Conservation (phyloP, 1,140 invertebrate species). For the Uloborus diversus region DNA sequence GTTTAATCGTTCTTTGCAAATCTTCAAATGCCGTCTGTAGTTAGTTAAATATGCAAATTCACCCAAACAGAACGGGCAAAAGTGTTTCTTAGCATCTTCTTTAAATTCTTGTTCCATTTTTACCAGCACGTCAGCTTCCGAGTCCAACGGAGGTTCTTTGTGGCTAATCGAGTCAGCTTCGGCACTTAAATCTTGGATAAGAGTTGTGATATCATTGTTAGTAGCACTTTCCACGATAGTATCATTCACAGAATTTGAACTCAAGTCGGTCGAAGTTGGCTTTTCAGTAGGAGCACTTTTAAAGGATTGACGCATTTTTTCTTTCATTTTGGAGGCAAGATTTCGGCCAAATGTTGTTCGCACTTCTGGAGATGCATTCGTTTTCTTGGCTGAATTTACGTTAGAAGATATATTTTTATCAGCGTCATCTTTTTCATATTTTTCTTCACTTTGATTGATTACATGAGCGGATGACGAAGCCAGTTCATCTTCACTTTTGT, state of each 20-base stretch:
- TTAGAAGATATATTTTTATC: too few species aligned
- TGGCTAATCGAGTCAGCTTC: too few species aligned
- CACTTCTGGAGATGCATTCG: not conserved
- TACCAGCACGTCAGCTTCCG: not conserved
- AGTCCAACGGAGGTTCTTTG: too few species aligned
- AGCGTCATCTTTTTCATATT: too few species aligned
- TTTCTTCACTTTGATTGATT: too few species aligned
- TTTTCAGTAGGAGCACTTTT: not conserved
- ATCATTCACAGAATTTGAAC: too few species aligned
- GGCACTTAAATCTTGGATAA: too few species aligned
- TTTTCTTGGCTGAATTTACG: too few species aligned
- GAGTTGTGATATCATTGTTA: too few species aligned
- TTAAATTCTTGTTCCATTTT: not conserved
- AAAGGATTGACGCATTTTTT: not conserved
- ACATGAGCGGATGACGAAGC: too few species aligned
- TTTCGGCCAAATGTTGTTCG: not conserved
- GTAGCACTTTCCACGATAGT: not conserved
- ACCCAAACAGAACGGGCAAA: constrained; percentile 14
- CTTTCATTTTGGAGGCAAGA: not conserved
- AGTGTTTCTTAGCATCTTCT: not conserved
- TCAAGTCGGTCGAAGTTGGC: too few species aligned
- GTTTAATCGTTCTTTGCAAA: not conserved
- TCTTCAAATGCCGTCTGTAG: constrained; percentile 17
- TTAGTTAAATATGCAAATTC: constrained; percentile 31
- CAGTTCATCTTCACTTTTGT: too few species aligned